These are phyloP conservation scores for Philopedon plagiatum DNA, from an alignment of 2,888 invertebrate species.

Conservation along the genomic window DNA sequence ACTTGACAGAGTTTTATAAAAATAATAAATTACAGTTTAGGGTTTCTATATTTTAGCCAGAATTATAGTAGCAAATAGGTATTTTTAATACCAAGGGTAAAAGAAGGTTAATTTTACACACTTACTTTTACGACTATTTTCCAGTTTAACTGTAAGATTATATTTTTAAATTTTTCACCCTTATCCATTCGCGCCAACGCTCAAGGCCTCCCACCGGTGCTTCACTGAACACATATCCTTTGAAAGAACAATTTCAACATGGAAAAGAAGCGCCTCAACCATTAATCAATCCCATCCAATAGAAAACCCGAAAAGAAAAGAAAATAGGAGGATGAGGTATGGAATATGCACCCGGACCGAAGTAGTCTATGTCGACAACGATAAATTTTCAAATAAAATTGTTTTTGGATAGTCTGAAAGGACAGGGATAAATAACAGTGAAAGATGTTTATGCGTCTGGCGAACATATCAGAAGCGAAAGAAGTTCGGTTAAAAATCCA, in stretches of 20 bases:
- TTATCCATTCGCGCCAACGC: too few species aligned
- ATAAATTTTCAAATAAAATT: slow-evolving; percentile 9
- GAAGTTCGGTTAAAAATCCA: neutral
- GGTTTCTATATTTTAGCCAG: too few species aligned
- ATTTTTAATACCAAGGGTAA: too few species aligned
- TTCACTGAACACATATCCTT: neutral
- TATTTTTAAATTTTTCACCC: too few species aligned
- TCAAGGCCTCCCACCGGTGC: neutral
- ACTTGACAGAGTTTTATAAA: too few species aligned
- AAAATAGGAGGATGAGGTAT: slow-evolving; percentile 1
- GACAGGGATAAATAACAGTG: neutral
- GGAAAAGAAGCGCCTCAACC: neutral
- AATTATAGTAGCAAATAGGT: too few species aligned
- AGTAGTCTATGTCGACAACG: slow-evolving; percentile 6
- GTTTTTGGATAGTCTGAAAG: neutral
- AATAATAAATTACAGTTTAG: too few species aligned
- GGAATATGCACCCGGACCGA: neutral
- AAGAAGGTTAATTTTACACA: too few species aligned
- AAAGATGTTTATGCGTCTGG: neutral
- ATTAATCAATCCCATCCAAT: slow-evolving; percentile 19
- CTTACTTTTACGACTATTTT: too few species aligned
- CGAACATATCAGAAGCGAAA: neutral
- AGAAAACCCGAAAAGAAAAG: neutral
- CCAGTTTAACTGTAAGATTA: too few species aligned
- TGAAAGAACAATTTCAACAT: slow-evolving; percentile 7